These are phyloP conservation scores for Tinea trinotella DNA, from an alignment of 2,888 invertebrate species.

Conservation along the genomic window DNA sequence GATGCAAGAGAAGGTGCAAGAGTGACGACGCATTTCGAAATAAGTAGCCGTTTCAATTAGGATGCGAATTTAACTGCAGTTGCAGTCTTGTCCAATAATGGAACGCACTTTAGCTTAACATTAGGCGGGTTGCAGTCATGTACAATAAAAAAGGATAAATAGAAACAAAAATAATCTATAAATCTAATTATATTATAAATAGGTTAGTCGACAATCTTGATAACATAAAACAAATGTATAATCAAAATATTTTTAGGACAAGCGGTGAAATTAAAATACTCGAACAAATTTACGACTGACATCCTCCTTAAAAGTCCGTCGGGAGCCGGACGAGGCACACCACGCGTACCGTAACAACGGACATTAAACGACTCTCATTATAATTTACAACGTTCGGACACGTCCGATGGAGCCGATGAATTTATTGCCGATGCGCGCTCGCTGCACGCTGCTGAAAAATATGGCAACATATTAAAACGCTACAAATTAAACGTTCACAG, in stretches of 20 bases:
- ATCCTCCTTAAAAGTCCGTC: slow-evolving; percentile 50
- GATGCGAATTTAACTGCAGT: too few relatives aligned
- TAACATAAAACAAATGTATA: background rate
- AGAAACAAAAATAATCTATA: too few relatives aligned
- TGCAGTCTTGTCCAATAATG: too few relatives aligned
- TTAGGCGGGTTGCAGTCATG: too few relatives aligned
- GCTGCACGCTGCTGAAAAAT: slow-evolving; percentile 38
- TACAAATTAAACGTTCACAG: slow-evolving; percentile 5
- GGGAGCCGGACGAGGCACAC: slow-evolving; percentile 23
- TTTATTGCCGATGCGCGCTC: slow-evolving; percentile 57
- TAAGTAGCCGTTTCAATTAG: too few relatives aligned
- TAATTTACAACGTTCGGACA: slow-evolving; percentile 59
- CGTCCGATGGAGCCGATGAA: slow-evolving; percentile 53
- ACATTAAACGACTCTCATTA: slow-evolving; percentile 62
- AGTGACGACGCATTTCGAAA: too few relatives aligned
- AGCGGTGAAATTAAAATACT: slow-evolving; percentile 62
- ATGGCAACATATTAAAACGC: slow-evolving; percentile 46
- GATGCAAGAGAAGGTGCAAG: too few relatives aligned
- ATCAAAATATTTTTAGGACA: slow-evolving; percentile 24
- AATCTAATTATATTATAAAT: too few relatives aligned
- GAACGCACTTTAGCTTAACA: too few relatives aligned
- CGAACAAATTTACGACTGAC: slow-evolving; percentile 60
- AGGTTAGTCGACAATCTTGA: background rate
- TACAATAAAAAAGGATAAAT: background rate
- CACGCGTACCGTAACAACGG: slow-evolving; percentile 24